These are phyloP conservation scores for Seriola quinqueradiata DNA, from an alignment of 2,113 vertebrate species.

Conservation along the genomic window DNA sequence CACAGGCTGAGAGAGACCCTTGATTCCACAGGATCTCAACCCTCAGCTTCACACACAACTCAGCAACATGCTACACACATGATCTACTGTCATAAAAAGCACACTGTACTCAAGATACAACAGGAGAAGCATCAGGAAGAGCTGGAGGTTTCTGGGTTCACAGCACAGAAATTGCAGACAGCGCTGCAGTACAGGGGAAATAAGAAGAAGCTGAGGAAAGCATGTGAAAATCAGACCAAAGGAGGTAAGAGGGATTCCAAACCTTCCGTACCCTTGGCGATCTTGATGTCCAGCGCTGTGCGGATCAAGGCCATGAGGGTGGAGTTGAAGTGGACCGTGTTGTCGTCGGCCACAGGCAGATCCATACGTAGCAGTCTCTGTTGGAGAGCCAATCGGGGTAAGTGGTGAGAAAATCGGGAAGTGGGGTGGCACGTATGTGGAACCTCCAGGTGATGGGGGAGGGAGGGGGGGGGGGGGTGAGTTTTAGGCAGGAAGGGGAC, in stretches of 20 bases:
- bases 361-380: conserved; percentile 96
- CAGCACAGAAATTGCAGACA: conserved; percentile 38
- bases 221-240: conserved; percentile 46
- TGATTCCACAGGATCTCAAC: conserved; percentile 5
- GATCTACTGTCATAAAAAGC: conserved; percentile 14
- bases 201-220: conserved; percentile 26
- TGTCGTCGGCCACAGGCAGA: conserved; percentile 94
- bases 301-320: conserved; percentile 96
- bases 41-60: conserved; percentile 10
- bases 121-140: conserved; percentile 41
- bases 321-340: conserved; percentile 95
- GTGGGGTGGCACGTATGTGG: conserved; percentile 39
- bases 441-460: conserved; percentile 79
- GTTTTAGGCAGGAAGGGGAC: conserved; percentile 26
- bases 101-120: conserved; percentile 42
- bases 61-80: conserved; percentile 11
- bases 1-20: conserved; percentile 7
- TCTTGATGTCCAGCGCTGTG: conserved; percentile 96
- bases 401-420: conserved; percentile 49
- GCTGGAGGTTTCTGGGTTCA: conserved; percentile 40
- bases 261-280: conserved; percentile 91
- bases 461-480: conserved; percentile 33
- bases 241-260: conserved; percentile 59
- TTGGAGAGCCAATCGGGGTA: conserved; percentile 74
- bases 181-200: conserved; percentile 28